Evolutionary conservation across 2,888 invertebrate species (phyloP).

Genomic region (Sarcophaga rosellei): DNA sequence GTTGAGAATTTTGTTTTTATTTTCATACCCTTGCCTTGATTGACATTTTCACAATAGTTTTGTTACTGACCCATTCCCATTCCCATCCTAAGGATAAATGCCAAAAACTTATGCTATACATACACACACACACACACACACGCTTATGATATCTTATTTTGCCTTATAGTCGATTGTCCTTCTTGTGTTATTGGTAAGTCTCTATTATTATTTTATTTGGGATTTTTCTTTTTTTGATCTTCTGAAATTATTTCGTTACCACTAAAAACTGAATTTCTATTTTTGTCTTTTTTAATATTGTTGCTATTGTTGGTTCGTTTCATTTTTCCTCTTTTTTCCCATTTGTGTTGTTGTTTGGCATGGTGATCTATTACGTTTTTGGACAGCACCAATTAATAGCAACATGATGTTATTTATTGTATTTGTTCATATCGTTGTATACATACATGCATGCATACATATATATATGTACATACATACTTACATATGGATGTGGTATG

Average conservation of each 20-base stretch:
- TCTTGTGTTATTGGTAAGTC: neutral
- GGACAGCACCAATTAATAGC: constrained; percentile 79
- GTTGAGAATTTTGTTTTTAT: constrained; percentile 2
- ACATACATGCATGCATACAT: neutral
- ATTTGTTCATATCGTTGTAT: neutral
- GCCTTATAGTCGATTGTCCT: neutral
- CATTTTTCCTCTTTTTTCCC: constrained; percentile 12
- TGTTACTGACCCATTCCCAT: constrained; percentile 46
- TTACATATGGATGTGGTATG: neutral
- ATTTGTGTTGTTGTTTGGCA: constrained; percentile 66
- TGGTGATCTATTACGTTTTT: constrained; percentile 78
- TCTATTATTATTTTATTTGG: neutral
- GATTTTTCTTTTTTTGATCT: constrained; percentile 28
- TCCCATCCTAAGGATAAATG: constrained; percentile 26
- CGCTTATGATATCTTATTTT: neutral
- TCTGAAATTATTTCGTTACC: constrained; percentile 57
- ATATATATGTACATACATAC: neutral
- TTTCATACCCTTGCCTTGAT: constrained; percentile 71
- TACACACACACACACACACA: neutral
- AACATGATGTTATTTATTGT: constrained; percentile 74
- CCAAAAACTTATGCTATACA: constrained; percentile 9
- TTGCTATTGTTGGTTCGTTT: constrained; percentile 7
- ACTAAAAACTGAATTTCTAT: constrained; percentile 53
- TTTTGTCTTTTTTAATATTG: neutral
- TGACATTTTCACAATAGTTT: constrained; percentile 76